Conservation (phyloP, 2,797 vertebrate genomes). For the Leontopithecus rosalia region DNA sequence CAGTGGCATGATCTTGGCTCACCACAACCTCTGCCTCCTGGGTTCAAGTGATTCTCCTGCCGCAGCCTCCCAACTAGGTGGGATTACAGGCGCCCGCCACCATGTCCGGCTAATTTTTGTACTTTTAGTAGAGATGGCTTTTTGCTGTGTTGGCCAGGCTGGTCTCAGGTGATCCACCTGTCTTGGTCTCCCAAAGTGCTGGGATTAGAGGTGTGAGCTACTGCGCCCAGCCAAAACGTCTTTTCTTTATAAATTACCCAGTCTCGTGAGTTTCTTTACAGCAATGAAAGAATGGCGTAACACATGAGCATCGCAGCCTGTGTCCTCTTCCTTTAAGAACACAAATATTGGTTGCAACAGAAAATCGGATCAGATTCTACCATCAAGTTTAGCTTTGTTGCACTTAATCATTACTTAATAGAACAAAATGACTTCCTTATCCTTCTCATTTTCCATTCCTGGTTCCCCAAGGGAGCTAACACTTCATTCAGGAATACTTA, state of each 20-base stretch:
- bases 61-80: background rate
- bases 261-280: background rate
- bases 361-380: background rate
- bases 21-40: background rate
- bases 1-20: accelerated
- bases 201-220: background rate
- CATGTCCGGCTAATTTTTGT: background rate
- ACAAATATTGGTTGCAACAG: background rate
- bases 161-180: background rate
- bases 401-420: background rate
- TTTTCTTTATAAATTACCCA: background rate
- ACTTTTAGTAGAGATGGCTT: background rate
- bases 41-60: background rate
- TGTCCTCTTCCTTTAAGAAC: background rate
- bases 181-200: background rate
- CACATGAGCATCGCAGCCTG: background rate
- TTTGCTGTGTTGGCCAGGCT: background rate
- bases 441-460: background rate
- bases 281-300: background rate
- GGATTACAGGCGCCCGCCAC: background rate
- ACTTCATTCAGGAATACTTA: background rate
- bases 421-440: background rate
- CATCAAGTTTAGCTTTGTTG: background rate
- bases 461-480: background rate
- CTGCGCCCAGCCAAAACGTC: accelerated